Evolutionary conservation across 1,140 invertebrate genomes (phyloP).

Genomic region (Apocrypta bakeri): DNA sequence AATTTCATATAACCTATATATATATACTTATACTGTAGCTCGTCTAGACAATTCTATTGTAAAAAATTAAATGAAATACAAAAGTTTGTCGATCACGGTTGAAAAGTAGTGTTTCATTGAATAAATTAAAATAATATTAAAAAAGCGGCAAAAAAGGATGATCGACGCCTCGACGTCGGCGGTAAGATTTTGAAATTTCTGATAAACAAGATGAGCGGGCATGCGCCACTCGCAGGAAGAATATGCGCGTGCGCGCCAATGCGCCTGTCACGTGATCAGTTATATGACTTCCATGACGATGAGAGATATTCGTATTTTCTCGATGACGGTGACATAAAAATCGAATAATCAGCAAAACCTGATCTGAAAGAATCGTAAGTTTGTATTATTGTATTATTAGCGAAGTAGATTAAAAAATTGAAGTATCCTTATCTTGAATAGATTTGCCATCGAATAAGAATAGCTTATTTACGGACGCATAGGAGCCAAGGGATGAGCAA

Average conservation of each 20-base stretch:
- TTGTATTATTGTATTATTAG: neutral
- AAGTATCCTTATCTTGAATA: neutral
- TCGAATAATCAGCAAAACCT: constrained; percentile 26
- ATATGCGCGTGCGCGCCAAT: too few relatives aligned
- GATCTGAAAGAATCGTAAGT: constrained; percentile 1
- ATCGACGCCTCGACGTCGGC: too few relatives aligned
- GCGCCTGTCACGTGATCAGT: constrained; percentile 50
- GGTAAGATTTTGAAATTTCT: constrained; percentile 22
- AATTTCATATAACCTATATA: too few relatives aligned
- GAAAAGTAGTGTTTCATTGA: too few relatives aligned
- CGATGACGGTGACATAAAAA: constrained; percentile 49
- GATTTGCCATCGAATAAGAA: neutral
- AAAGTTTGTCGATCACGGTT: too few relatives aligned
- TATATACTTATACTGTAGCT: too few relatives aligned
- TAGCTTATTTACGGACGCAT: neutral
- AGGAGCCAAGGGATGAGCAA: constrained; percentile 6
- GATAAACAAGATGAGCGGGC: neutral
- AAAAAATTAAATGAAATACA: too few relatives aligned
- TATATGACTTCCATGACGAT: constrained; percentile 51
- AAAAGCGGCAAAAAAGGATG: too few relatives aligned
- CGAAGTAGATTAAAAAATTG: neutral
- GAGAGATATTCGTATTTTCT: constrained; percentile 47
- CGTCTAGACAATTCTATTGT: too few relatives aligned
- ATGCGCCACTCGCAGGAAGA: constrained; percentile 30
- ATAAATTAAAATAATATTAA: too few relatives aligned